Percentiles rank a stretch among this genome's conserved stretches.
phyloP scores from a whole-genome alignment of 2,797 vertebrate species.

The Glyptemys insculpta region DNA sequence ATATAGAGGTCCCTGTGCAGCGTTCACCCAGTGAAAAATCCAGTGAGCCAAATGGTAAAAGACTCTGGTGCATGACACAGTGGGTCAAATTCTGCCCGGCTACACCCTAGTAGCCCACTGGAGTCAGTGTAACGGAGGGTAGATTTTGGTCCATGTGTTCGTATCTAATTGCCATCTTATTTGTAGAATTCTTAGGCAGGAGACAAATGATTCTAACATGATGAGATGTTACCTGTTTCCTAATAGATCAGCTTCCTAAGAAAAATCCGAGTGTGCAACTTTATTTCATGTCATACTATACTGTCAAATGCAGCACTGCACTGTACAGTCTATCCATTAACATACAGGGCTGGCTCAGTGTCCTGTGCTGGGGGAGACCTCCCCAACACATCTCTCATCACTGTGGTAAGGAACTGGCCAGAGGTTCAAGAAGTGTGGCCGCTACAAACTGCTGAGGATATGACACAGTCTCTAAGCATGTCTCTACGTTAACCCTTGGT shows the following conservation, averaged over 20 bases:
- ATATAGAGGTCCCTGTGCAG: not conserved
- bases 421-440: not conserved
- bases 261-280: not conserved
- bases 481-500: too few relatives aligned
- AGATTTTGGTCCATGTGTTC: not conserved
- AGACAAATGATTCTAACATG: too few relatives aligned
- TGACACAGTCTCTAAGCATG: not conserved
- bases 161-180: not conserved
- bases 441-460: not conserved
- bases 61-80: not conserved
- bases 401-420: not conserved
- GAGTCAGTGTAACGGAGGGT: not conserved
- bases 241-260: too few relatives aligned
- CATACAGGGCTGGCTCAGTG: not conserved
- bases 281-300: not conserved
- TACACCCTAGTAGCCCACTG: too few relatives aligned
- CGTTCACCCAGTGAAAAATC: too few relatives aligned
- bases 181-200: not conserved
- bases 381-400: not conserved
- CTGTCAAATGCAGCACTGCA: not conserved
- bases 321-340: too few relatives aligned
- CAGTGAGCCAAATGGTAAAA: not conserved
- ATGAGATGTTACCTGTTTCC: too few relatives aligned
- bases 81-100: not conserved
- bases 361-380: not conserved